Evolutionary conservation across 2,888 invertebrate species (phyloP).

Genomic region (Eristalis intricaria): DNA sequence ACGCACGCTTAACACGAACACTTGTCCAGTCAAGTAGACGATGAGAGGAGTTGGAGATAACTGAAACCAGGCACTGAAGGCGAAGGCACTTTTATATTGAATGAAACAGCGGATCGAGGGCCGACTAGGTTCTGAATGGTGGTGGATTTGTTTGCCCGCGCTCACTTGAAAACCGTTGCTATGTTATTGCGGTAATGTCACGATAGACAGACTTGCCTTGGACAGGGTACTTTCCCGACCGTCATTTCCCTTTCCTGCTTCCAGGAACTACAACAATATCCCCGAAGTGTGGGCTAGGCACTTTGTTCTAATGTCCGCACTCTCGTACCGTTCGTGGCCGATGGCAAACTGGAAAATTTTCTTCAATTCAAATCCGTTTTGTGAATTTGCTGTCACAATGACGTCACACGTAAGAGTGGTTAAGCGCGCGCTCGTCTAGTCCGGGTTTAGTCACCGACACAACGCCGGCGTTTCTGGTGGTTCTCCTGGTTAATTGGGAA

Average conservation of each 20-base stretch:
- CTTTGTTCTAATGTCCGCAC: background rate
- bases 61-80: conserved; percentile 29
- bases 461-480: conserved; percentile 25
- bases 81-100: conserved; percentile 49
- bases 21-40: conserved; percentile 11
- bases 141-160: conserved; percentile 54
- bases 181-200: conserved; percentile 44
- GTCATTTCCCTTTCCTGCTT: conserved; percentile 54
- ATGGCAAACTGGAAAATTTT: conserved; percentile 58
- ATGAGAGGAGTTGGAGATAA: conserved; percentile 19
- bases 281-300: background rate
- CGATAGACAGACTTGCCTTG: conserved; percentile 10
- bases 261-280: conserved; percentile 17
- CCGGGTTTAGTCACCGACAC: conserved; percentile 58
- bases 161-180: conserved; percentile 56
- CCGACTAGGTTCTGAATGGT: background rate
- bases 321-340: background rate
- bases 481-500: conserved; percentile 22
- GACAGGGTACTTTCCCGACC: conserved; percentile 20
- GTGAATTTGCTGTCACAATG: conserved; percentile 56
- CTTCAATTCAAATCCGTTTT: conserved; percentile 62
- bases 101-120: background rate
- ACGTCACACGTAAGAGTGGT: conserved; percentile 65
- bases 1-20: conserved; percentile 11
- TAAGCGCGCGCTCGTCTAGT: conserved; percentile 31